phyloP scores from a whole-genome alignment of 1,140 invertebrate genomes.

The Vanessa tameamea region DNA sequence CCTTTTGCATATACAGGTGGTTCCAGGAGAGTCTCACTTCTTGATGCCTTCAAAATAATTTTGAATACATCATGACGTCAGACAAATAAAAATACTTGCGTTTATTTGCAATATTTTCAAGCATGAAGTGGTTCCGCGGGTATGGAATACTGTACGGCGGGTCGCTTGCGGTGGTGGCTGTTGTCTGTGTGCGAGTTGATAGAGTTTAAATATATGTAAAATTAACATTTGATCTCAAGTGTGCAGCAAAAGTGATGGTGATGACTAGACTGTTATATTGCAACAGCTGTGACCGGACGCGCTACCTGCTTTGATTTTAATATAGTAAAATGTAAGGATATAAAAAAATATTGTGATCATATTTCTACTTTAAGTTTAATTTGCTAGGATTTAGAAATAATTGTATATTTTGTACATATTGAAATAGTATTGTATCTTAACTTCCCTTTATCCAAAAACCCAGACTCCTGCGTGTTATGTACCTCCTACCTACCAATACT shows the following conservation, averaged over 20 bases:
- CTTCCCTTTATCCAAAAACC: constrained; percentile 79
- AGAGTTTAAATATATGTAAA: constrained; percentile 74
- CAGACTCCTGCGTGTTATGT: constrained; percentile 82
- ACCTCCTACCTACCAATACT: constrained; percentile 82
- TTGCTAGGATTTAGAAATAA: constrained; percentile 76
- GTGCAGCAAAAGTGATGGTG: constrained; percentile 77
- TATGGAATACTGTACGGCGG: constrained; percentile 32
- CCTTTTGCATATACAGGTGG: constrained; percentile 33
- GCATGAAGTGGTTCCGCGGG: constrained; percentile 27
- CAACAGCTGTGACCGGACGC: constrained; percentile 55
- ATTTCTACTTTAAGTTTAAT: constrained; percentile 79
- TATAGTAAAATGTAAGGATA: constrained; percentile 70
- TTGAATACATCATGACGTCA: constrained; percentile 14
- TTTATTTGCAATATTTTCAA: neutral
- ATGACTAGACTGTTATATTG: constrained; percentile 65
- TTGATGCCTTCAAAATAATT: constrained; percentile 31
- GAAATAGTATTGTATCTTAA: constrained; percentile 82
- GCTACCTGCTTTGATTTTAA: constrained; percentile 49
- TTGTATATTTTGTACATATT: constrained; percentile 83
- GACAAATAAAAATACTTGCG: neutral
- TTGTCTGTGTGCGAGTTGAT: constrained; percentile 72
- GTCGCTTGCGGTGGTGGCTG: constrained; percentile 49
- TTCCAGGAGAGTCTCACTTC: constrained; percentile 33
- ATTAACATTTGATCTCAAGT: constrained; percentile 80
- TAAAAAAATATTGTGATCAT: constrained; percentile 80